phyloP scores from a whole-genome alignment of 2,797 vertebrate species.

The Botia kubotai region DNA sequence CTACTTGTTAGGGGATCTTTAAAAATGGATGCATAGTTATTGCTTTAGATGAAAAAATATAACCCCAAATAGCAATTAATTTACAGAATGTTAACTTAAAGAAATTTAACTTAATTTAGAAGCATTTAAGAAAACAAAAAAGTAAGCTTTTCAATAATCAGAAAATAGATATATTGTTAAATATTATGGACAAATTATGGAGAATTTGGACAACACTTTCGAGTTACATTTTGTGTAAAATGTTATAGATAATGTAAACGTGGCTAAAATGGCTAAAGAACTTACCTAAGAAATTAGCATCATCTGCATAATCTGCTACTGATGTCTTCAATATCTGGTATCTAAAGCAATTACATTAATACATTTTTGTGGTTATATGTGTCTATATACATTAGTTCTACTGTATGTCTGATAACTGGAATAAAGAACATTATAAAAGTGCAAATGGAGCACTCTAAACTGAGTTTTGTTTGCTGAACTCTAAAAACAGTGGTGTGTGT shows the following conservation, averaged over 20 bases:
- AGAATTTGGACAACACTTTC: too few relatives aligned
- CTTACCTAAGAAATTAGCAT: background rate
- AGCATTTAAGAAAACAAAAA: too few relatives aligned
- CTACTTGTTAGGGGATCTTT: too few relatives aligned
- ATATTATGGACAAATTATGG: too few relatives aligned
- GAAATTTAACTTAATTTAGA: background rate
- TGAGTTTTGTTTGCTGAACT: conserved; percentile 28
- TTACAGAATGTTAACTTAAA: background rate
- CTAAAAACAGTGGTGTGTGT: conserved; percentile 20
- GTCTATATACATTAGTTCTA: background rate
- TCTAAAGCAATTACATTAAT: background rate
- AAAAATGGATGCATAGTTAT: too few relatives aligned
- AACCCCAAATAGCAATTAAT: background rate
- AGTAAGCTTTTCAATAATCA: too few relatives aligned
- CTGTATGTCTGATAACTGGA: background rate
- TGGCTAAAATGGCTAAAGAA: background rate
- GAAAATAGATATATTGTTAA: too few relatives aligned
- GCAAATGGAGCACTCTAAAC: conserved; percentile 4
- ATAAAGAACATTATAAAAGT: background rate
- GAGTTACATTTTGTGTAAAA: too few relatives aligned
- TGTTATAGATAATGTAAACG: too few relatives aligned
- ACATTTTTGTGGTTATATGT: background rate
- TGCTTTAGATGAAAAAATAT: too few relatives aligned
- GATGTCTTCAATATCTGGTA: too few relatives aligned
- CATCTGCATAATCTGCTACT: background rate